These are phyloP conservation scores for Notolepis coatsorum DNA, from an alignment of 2,797 vertebrate genomes.

Conservation along the genomic window DNA sequence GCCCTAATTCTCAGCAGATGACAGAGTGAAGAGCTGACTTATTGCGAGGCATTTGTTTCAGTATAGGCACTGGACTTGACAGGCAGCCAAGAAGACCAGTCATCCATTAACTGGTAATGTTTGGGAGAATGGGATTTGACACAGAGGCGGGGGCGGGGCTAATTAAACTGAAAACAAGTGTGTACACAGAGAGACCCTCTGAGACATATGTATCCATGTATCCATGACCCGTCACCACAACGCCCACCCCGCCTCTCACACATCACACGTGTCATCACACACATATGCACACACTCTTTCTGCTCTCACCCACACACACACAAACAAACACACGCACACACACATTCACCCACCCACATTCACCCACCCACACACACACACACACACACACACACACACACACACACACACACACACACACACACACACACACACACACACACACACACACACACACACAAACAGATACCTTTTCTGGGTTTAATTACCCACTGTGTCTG, in stretches of 20 bases:
- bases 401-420: not conserved
- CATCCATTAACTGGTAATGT: not conserved
- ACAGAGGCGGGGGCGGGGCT: not conserved
- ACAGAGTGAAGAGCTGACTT: no score
- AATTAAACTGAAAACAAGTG: not conserved
- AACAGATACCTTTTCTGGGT: not conserved
- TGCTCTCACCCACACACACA: no score
- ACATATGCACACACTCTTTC: not conserved
- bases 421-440: not conserved
- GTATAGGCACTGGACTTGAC: not conserved
- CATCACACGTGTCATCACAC: not conserved
- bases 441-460: conserved; percentile 26
- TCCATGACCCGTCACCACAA: no score
- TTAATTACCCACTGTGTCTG: conserved; percentile 47
- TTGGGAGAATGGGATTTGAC: conserved; percentile 1
- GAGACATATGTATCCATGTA: not conserved
- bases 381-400: not conserved
- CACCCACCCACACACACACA: no score
- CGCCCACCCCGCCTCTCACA: no score
- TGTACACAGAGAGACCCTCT: not conserved
- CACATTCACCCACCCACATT: no score
- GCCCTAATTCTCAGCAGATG: no score
- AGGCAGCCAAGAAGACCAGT: conserved; percentile 18
- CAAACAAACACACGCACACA: no score
- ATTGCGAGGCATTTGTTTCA: conserved; percentile 22